Conservation (phyloP, 2,888 invertebrate species). For the Apantesis nais region DNA sequence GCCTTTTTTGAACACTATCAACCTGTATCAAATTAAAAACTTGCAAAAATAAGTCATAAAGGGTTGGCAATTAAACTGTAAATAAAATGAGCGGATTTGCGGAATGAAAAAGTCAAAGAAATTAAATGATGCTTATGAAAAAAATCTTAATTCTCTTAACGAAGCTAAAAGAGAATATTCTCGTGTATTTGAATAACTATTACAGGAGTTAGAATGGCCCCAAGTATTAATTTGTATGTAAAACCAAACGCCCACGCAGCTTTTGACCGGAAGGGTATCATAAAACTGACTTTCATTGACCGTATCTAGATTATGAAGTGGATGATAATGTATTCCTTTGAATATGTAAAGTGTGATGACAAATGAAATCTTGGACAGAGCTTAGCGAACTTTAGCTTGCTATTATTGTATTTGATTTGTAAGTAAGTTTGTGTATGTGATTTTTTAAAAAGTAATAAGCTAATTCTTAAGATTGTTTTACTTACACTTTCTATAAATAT, state of each 20-base stretch:
- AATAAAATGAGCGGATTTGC: too few species aligned
- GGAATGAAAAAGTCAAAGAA: too few species aligned
- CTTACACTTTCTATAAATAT: background rate
- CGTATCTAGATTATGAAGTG: background rate
- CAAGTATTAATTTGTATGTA: slow-evolving; percentile 16
- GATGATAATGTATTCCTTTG: slow-evolving; percentile 3
- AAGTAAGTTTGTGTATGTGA: background rate
- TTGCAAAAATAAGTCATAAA: too few species aligned
- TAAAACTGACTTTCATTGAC: slow-evolving; percentile 6
- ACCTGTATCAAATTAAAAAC: too few species aligned
- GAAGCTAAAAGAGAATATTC: background rate
- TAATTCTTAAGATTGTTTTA: background rate
- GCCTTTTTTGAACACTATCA: too few species aligned
- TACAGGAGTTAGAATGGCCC: slow-evolving; percentile 6
- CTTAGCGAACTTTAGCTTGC: background rate
- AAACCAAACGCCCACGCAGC: slow-evolving; percentile 9
- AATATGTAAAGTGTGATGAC: slow-evolving; percentile 8
- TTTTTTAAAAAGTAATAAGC: background rate
- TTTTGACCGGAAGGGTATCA: background rate
- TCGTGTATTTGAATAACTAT: background rate
- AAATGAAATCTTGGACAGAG: slow-evolving; percentile 2
- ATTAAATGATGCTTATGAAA: background rate
- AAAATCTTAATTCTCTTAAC: background rate
- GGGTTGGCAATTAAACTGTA: too few species aligned
- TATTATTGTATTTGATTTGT: background rate